Conservation (phyloP, 2,888 invertebrate genomes). For the Acrocera orbiculus region DNA sequence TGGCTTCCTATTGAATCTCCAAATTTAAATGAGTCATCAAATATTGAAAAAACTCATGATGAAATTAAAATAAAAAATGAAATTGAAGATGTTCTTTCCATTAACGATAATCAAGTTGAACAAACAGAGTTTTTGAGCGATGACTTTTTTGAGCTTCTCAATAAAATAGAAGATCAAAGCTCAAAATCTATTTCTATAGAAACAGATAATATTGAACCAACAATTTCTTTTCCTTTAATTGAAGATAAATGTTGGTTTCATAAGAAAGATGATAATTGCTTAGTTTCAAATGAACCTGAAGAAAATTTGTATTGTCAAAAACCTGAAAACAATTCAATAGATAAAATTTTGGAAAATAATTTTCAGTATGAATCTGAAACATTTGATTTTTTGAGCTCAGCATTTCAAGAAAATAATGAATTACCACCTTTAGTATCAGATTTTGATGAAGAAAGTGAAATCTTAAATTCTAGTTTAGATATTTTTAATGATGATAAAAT, state of each 20-base stretch:
- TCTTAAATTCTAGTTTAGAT: no score
- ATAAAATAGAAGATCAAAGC: constrained; percentile 19
- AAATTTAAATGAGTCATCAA: not conserved
- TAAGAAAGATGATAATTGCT: not conserved
- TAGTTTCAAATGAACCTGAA: not conserved
- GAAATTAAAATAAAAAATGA: constrained; percentile 10
- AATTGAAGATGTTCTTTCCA: not conserved
- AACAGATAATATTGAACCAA: constrained; percentile 29
- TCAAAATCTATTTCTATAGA: constrained; percentile 20
- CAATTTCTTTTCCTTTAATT: constrained; percentile 13
- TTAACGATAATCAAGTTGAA: not conserved
- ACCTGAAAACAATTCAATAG: no score
- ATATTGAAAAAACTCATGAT: constrained; percentile 13
- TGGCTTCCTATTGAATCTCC: no score
- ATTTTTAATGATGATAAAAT: no score
- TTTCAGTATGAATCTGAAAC: no score
- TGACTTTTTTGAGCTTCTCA: constrained; percentile 23
- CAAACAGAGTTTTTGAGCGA: constrained; percentile 16
- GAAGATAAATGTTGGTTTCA: constrained; percentile 1
- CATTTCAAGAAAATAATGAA: no score
- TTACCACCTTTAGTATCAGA: no score
- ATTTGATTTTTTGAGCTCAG: no score
- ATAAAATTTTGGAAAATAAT: no score
- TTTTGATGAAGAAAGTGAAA: no score
- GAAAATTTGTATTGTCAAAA: no score